Evolutionary conservation across 2,888 invertebrate species (phyloP).

Genomic region (Meghimatium bilineatum): DNA sequence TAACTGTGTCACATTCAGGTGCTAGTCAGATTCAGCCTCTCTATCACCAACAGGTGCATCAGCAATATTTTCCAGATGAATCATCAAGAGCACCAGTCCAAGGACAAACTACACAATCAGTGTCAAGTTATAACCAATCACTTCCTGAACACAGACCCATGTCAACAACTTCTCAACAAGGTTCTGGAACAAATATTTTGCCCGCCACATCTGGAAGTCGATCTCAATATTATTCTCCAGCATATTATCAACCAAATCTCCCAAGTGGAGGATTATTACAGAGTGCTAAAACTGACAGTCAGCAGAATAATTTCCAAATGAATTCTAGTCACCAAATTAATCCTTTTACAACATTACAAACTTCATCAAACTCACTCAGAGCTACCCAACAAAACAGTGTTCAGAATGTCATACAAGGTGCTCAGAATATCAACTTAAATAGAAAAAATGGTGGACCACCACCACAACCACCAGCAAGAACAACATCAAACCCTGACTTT

Average conservation of each 20-base stretch:
- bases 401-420: constrained; percentile 24
- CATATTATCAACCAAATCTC: constrained; percentile 2
- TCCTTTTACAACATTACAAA: neutral
- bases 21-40: neutral
- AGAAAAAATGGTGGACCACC: constrained; percentile 35
- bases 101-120: neutral
- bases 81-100: neutral
- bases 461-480: constrained; percentile 44
- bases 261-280: neutral
- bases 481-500: constrained; percentile 39
- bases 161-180: neutral
- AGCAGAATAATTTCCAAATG: constrained; percentile 7
- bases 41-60: neutral
- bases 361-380: neutral
- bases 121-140: constrained; percentile 42
- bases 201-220: neutral
- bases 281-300: neutral
- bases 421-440: constrained; percentile 9
- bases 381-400: constrained; percentile 21
- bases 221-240: constrained; percentile 19
- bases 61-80: neutral
- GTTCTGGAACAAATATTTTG: neutral
- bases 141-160: constrained; percentile 36
- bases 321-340: constrained; percentile 7
- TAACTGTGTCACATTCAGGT: neutral